Conservation (phyloP, 2,888 invertebrate species). For the Lacanobia wlatinum region DNA sequence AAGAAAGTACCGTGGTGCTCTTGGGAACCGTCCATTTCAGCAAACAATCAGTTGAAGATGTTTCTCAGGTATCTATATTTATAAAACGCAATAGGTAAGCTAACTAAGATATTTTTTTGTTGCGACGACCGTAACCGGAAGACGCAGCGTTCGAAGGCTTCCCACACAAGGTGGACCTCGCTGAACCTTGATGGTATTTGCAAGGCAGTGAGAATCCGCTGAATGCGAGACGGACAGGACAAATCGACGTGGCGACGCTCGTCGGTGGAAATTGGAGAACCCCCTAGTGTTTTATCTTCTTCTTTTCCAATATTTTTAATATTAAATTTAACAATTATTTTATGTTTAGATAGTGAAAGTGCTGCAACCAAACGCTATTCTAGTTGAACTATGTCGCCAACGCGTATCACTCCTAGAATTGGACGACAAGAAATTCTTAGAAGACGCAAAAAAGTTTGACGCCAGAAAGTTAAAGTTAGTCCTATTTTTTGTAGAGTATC, state of each 20-base stretch:
- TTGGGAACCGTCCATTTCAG: slow-evolving; percentile 88
- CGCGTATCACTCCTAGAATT: slow-evolving; percentile 85
- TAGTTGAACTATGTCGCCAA: slow-evolving; percentile 87
- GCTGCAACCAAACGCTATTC: slow-evolving; percentile 85
- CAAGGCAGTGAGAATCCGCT: too few relatives aligned
- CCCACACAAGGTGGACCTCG: too few relatives aligned
- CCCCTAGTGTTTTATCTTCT: not conserved
- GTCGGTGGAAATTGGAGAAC: not conserved
- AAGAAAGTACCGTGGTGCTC: slow-evolving; percentile 80
- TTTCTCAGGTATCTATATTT: slow-evolving; percentile 75
- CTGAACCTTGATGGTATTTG: too few relatives aligned
- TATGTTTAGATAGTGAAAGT: slow-evolving; percentile 80
- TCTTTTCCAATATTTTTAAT: not conserved
- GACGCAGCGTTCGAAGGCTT: too few relatives aligned
- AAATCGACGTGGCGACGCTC: too few relatives aligned
- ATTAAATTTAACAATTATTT: not conserved
- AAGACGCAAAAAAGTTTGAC: slow-evolving; percentile 87
- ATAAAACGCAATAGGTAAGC: not conserved
- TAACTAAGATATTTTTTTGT: too few relatives aligned
- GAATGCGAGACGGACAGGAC: too few relatives aligned
- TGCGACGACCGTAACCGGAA: too few relatives aligned
- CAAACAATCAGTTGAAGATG: slow-evolving; percentile 87
- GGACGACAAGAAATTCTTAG: slow-evolving; percentile 87
- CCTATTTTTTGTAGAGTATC: not conserved
- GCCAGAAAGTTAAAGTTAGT: slow-evolving; percentile 83